Base-by-base conservation (phyloP, 2,888 invertebrate genomes). In the Piscicola geometra region DNA sequence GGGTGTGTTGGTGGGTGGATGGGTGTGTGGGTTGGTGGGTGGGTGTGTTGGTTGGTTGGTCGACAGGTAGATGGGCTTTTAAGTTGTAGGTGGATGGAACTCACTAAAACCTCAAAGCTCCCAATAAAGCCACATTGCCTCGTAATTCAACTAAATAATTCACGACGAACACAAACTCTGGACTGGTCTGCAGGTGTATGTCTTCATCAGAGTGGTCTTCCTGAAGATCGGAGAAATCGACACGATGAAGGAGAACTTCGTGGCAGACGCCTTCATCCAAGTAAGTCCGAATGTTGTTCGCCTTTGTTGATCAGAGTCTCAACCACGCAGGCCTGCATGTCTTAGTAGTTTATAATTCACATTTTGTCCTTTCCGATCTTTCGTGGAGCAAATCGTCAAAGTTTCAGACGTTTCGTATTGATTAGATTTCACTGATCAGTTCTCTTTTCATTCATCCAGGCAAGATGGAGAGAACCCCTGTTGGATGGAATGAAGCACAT, bases 201-300 rank as follows among this genome's bases (percentile, higher is more conserved):
- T 85, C 12, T 83, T 83, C 77, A 82, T 85, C 52, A 81, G 84
- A 71, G 84, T 85, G 50, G 84, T 84, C 76, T 85, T 85, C 79
- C 82, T 84, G 78, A 85, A 85, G 79, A 82, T 85, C 35, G 85
- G 85, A 9, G 85, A 85, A 80, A 85, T 85, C 33, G 85, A 85
- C 78, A 85, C 85, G 0, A 79, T 85, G 30, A 85, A 85, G 79
- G 85, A 85, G 79, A 83, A 84, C 76, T 85, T 83, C 77, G 82
- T 82, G 28, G 85, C 85, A 70, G 85, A 85, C 78, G 84, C 84
- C 64, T 82, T 84, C 35, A 82, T 85, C 21, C 82, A 84, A 79
- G 84, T 84, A 33, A 83, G 9, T 47, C 12, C n/a, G n/a, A n/a
- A 15, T 82, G 80, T 85, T 47, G 9, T 47, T 9, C 21, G 50